Evolutionary conservation across 1,140 invertebrate species (phyloP), one percentile per base, ranked within the genome.

Genomic region (Listronotus oregonensis): DNA sequence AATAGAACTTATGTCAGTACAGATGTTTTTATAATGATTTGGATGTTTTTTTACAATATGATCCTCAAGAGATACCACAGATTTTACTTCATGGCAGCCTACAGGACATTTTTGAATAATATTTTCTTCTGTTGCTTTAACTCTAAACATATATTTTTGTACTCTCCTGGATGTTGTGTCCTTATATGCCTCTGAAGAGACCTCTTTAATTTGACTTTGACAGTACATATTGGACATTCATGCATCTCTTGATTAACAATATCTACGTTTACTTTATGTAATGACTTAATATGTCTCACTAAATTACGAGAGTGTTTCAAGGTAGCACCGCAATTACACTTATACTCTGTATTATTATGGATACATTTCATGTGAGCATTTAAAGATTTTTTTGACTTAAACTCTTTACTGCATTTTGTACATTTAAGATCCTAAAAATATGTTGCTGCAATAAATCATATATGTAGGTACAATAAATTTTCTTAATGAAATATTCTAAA

Each of bases 161-260:
- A 68, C 9, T 71, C 37, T 42, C 59, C 70, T 5, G 66, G 60
- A 71, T 79, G 77, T 21, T 65, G 68, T 56, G 66, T 68, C 47
- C 68, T 73, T 9, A 79, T 62, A 64, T 80, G 78, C 21, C 77
- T 66, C 14, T 68, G 54, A 9, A 79, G 56, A 9, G 79, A 80
- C 64, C 71, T 74, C 14, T 71, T 67, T 21, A 77, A 65, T 67
- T 79, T 76, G 8, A 80, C 67, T 44, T 69, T 65, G 9, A 64
- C 71, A 9, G 68, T 39, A 63, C 77, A 79, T 43, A 74, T 64
- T 18, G 72, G 73, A 69, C 79, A 66, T 47, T 66, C 57, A 40
- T 51, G 32, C 40, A 37, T 34, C 6, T 59, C 46, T 10, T 51
- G 32, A 10, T 10, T 4, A 6, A 9, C 3, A 39, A 47, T 47